Evolutionary conservation across 2,888 invertebrate species (phyloP).

Genomic region (Pyrrhosoma nymphula): DNA sequence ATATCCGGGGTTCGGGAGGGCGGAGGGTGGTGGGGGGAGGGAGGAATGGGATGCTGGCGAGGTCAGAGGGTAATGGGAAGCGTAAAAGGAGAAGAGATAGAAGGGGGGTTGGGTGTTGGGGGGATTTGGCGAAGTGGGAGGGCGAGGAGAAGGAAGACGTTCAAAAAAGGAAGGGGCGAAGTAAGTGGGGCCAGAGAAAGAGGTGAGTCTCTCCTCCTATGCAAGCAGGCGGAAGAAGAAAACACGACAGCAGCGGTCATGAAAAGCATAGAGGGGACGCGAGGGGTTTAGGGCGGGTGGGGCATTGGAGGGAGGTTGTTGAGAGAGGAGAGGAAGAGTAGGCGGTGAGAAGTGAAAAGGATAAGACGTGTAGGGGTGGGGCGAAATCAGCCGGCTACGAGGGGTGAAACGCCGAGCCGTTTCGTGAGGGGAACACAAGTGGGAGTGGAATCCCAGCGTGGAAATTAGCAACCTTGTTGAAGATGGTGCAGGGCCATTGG

Average conservation of each 20-base stretch:
- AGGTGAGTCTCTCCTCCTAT: neutral
- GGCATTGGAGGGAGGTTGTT: no score
- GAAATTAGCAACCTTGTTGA: neutral
- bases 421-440: neutral
- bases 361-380: neutral
- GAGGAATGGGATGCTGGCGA: no score
- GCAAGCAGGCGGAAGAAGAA: slow-evolving; percentile 30
- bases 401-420: neutral
- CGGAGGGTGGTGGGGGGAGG: neutral
- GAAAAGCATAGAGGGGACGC: neutral
- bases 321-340: neutral
- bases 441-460: neutral
- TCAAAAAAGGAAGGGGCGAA: neutral
- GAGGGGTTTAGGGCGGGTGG: no score
- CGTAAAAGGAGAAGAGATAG: neutral
- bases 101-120: neutral
- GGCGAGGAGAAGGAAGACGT: neutral
- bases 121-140: neutral
- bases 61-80: neutral
- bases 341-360: neutral
- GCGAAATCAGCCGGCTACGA: neutral
- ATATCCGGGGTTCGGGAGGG: slow-evolving; percentile 51
- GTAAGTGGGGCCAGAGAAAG: neutral
- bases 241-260: slow-evolving; percentile 14
- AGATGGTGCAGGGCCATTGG: neutral